Base-by-base conservation (phyloP, 2,888 invertebrate species). In the Oconnorella tubifera region DNA sequence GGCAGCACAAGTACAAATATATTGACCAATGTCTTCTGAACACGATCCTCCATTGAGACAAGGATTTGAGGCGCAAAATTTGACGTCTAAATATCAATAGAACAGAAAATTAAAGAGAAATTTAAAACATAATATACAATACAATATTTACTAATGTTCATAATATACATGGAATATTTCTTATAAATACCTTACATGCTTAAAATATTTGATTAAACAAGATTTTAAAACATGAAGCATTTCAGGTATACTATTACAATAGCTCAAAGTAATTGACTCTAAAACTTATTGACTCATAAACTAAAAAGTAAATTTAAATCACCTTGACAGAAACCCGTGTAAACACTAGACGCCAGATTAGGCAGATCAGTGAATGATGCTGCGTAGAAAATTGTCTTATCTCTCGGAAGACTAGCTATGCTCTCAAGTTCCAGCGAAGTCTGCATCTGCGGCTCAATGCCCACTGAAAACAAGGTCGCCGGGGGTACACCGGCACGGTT, bases 331-430 rank as follows among this genome's bases (percentile, higher is more conserved):
- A n/a, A n/a, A n/a, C n/a, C n/a, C n/a, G n/a, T n/a, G n/a, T n/a
- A n/a, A n/a, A n/a, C n/a, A n/a, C n/a, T n/a, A 6, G 40, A 40
- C 6, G 40, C 40, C 10, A 58, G 23, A 40, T 58, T 33, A 10
- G 62, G 59, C 33, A 66, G 59, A 3, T 56, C 53, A 0, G 51
- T 23, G 49, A 66, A 66, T 25, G 40, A 31, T 10, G 49, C 25
- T 0, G 76, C 77, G 33, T 70, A 72, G 58, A 79, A 72, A 14
- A 78, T 68, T 63, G 79, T 80, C 29, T 73, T 72, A 1, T 66
- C 59, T 10, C 75, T 67, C 3, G 80, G 80, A 23, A 70, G 69
- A 27, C 78, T 77, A 1, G 80, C 78, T 10, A 80, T 70, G 33
- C 75, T 77, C 25, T 70, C 70, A 29, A 80, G 69, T 64, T 80